These are phyloP conservation scores for Vesta saturnalis DNA, from an alignment of 2,888 invertebrate species.

Conservation along the genomic window DNA sequence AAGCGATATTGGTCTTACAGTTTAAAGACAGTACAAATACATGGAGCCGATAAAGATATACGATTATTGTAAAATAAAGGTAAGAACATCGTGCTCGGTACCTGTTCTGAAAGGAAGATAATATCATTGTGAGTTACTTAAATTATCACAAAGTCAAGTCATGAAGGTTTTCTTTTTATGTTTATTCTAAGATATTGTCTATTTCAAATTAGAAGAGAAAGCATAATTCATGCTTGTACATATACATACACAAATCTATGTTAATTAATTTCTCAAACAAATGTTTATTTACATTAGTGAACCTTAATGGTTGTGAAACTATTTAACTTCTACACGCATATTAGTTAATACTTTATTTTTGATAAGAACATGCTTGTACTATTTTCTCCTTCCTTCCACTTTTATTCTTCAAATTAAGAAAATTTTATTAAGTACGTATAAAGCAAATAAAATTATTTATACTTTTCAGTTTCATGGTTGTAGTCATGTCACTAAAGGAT, in stretches of 20 bases:
- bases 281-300: too few species aligned
- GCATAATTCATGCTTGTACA: conserved; percentile 22
- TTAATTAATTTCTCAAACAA: too few species aligned
- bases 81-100: conserved; percentile 49
- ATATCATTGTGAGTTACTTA: conserved; percentile 49
- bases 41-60: conserved; percentile 47
- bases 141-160: conserved; percentile 48
- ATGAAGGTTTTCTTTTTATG: conserved; percentile 46
- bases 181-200: conserved; percentile 45
- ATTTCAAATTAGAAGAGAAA: conserved; percentile 45
- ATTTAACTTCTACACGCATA: too few species aligned
- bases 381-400: too few species aligned
- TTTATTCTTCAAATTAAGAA: too few species aligned
- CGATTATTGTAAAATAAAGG: conserved; percentile 49
- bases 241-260: conserved; percentile 22
- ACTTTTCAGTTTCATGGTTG: too few species aligned
- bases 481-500: too few species aligned
- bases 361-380: too few species aligned
- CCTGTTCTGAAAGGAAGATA: conserved; percentile 45
- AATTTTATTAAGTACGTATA: too few species aligned
- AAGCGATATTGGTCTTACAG: neutral
- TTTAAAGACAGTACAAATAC: conserved; percentile 24
- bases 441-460: too few species aligned
- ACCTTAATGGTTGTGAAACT: too few species aligned
- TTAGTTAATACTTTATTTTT: too few species aligned